Evolutionary conservation across 2,797 vertebrate genomes (phyloP).

Genomic region (Lepidocolaptes lacrymiger): DNA sequence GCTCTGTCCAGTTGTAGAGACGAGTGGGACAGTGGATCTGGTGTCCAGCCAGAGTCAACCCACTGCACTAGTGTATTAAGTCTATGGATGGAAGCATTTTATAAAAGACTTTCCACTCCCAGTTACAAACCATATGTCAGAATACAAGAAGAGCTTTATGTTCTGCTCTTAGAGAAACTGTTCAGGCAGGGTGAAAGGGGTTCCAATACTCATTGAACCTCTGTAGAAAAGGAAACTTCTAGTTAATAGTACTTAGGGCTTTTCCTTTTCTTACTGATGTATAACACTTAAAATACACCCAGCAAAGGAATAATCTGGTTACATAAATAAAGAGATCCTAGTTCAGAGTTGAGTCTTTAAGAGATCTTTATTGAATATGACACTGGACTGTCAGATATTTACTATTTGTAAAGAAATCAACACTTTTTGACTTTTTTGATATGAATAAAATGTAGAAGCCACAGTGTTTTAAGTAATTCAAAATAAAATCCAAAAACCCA

Average conservation of each 20-base stretch:
- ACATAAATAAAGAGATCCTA: neutral
- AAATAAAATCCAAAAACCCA: neutral
- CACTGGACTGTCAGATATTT: neutral
- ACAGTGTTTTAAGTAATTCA: neutral
- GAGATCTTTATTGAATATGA: neutral
- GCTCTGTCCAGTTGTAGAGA: neutral
- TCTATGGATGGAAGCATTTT: neutral
- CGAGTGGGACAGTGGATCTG: neutral
- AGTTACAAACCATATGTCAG: neutral
- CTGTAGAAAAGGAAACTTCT: neutral
- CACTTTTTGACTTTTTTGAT: neutral
- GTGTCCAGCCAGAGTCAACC: neutral
- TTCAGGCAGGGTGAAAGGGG: accelerated
- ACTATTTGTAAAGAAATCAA: neutral
- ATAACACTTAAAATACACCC: neutral
- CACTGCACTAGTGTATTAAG: neutral
- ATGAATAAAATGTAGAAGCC: neutral
- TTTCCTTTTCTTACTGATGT: neutral
- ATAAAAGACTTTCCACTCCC: neutral
- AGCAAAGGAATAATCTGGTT: neutral
- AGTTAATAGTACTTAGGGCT: neutral
- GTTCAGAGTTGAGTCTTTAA: neutral
- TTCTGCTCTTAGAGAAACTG: neutral
- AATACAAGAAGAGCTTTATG: neutral
- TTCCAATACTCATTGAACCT: neutral